Percentiles rank a stretch among this genome's conserved stretches.
phyloP scores from a whole-genome alignment of 2,888 invertebrate genomes.

The Cantharis lateralis region DNA sequence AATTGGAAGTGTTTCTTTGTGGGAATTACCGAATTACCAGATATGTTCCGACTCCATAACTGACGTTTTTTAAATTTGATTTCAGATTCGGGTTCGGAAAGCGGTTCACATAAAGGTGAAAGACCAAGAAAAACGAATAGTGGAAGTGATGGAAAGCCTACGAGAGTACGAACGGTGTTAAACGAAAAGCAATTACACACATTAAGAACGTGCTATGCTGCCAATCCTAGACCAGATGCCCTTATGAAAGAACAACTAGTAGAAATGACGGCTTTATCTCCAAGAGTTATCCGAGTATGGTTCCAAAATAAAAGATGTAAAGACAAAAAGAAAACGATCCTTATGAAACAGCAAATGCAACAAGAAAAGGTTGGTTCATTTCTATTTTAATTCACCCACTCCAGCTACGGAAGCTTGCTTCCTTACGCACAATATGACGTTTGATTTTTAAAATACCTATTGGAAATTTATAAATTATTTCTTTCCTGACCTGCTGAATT shows the following conservation, averaged over 20 bases:
- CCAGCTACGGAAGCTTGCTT: neutral
- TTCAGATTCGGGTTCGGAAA: slow-evolving; percentile 89
- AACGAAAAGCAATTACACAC: slow-evolving; percentile 99
- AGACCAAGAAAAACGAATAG: slow-evolving; percentile 51
- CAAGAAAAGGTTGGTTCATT: slow-evolving; percentile 85
- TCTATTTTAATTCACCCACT: neutral
- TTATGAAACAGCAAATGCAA: slow-evolving; percentile 96
- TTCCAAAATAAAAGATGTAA: slow-evolving; percentile 98
- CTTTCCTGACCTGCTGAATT: slow-evolving; percentile 19
- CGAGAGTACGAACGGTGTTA: slow-evolving; percentile 96
- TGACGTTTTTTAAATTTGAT: slow-evolving; percentile 38
- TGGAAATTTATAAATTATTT: neutral
- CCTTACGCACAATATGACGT: neutral
- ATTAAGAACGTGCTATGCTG: slow-evolving; percentile 94
- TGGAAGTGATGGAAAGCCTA: slow-evolving; percentile 89
- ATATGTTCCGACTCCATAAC: neutral
- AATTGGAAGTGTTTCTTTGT: neutral
- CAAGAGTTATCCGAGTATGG: slow-evolving; percentile 98
- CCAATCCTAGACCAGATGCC: slow-evolving; percentile 98
- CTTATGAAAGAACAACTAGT: slow-evolving; percentile 99
- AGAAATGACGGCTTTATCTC: slow-evolving; percentile 97
- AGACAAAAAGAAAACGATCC: slow-evolving; percentile 95
- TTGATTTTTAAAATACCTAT: neutral
- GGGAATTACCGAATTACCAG: no score
- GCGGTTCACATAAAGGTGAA: slow-evolving; percentile 77